These are phyloP conservation scores for Cyanistes caeruleus DNA, from an alignment of 2,113 vertebrate genomes.

Conservation along the genomic window DNA sequence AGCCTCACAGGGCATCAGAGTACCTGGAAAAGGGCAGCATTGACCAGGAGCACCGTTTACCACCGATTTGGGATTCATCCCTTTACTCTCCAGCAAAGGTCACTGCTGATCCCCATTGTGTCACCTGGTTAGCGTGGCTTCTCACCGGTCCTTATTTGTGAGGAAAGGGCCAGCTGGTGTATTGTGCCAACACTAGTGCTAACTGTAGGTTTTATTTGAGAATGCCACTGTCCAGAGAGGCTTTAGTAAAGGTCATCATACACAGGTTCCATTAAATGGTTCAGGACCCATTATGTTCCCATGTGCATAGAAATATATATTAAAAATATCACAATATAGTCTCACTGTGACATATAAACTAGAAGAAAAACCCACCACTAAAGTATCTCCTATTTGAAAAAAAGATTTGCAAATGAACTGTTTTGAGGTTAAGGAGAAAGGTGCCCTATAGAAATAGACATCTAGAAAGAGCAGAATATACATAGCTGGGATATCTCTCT, in stretches of 20 bases:
- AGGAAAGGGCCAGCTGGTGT: background rate
- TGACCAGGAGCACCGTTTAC: accelerated
- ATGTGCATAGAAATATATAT: background rate
- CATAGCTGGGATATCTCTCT: background rate
- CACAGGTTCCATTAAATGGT: background rate
- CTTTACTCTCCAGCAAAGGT: background rate
- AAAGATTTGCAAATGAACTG: background rate
- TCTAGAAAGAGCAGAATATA: background rate
- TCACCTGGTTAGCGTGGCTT: background rate
- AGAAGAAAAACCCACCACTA: background rate
- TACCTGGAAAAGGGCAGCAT: constrained; percentile 28
- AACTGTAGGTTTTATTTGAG: background rate
- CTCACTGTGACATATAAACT: background rate
- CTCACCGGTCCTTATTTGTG: background rate
- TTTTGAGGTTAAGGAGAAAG: background rate
- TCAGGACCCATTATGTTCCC: background rate
- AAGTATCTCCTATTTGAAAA: background rate
- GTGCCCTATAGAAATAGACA: background rate
- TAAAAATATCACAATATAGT: background rate
- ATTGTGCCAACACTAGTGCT: accelerated
- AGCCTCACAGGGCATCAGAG: background rate
- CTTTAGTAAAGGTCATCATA: background rate
- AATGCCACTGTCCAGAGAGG: background rate
- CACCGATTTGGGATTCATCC: accelerated
- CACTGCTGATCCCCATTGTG: background rate